Base-by-base conservation (phyloP, 2,797 vertebrate species). In the Xenentodon cancila region DNA sequence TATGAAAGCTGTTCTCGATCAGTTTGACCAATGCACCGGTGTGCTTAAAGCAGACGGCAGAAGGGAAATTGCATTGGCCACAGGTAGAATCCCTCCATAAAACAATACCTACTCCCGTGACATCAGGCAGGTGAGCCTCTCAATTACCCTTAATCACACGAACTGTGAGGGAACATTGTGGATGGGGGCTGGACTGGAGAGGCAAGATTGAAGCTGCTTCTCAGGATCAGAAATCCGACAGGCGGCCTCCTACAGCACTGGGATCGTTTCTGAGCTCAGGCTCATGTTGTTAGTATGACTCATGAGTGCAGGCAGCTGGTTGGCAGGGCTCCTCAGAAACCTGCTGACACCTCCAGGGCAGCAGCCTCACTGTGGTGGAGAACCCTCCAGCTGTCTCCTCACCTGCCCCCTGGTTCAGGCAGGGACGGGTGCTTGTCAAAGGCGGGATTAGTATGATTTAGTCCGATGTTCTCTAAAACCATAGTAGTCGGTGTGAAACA, bases 301-400 rank as follows among this genome's bases (percentile, higher is more conserved):
- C 43, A 54, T 4, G 27, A 25, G 17, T 37, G 9, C 51, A 53
- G 40, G 51, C 59, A 53, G 59, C 49, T 45, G 59, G 25, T 42
- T 53, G 49, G 40, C 20, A 30, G 12, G 7, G 21, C n/a, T 61
- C 48, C 21, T 46, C 57, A 50, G 47, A 19, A 45, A 47, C 42
- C 51, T 37, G 50, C 43, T 53, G 59, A 63, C 34, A 12, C 42
- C 18, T n/a, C 11, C 25, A 4, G 40, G 40, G 11, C 18, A 8
- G 48, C 17, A 17, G 60, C 43, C 27, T 7, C 18, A 11, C 16
- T 20, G 13, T 7, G 17, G 30, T 40, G 19, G 18, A 37, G 44
- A n/a, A 6, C 25, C 3, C 54, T 64, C 61, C 61, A 64, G 52
- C 52, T 48, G 52, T 55, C 52, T 64, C n/a, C 51, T 53, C 19